Conservation (phyloP, 1,140 invertebrate genomes). For the Augochlora pura region DNA sequence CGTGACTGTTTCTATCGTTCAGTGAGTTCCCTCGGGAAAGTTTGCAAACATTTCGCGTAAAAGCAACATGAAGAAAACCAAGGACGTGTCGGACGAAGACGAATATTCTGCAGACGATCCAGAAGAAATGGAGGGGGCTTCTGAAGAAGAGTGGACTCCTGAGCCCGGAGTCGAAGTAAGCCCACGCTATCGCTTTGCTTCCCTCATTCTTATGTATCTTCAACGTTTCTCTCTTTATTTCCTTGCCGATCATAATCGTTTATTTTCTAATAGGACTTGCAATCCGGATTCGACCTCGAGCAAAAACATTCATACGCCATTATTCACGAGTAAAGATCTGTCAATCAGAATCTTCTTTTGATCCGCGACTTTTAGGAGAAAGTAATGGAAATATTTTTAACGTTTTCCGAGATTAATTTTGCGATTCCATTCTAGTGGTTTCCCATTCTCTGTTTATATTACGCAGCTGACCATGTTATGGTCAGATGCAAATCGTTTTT, state of each 20-base stretch:
- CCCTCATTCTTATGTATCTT: background rate
- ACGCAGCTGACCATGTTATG: background rate
- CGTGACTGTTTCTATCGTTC: slow-evolving; percentile 35
- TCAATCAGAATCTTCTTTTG: background rate
- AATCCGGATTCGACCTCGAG: background rate
- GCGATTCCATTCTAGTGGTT: background rate
- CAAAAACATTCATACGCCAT: background rate
- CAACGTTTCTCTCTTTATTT: background rate
- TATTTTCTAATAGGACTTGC: background rate
- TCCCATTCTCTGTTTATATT: background rate
- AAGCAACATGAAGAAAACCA: slow-evolving; percentile 77
- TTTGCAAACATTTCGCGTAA: slow-evolving; percentile 77
- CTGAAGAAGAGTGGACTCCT: slow-evolving; percentile 78
- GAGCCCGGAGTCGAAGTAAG: slow-evolving; percentile 73
- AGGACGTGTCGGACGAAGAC: slow-evolving; percentile 78
- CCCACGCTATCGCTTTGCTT: slow-evolving; percentile 37
- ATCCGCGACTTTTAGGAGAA: background rate
- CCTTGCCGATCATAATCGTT: background rate
- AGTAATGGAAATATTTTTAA: background rate
- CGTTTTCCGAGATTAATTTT: background rate
- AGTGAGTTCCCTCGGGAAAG: slow-evolving; percentile 26
- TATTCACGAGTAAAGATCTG: slow-evolving; percentile 20
- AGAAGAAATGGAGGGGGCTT: slow-evolving; percentile 77
- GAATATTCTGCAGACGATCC: slow-evolving; percentile 79
- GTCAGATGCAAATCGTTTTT: slow-evolving; percentile 1